A percentile compares a stretch with the other conserved stretches of the same genome.
These are phyloP conservation scores for Pluvianellus socialis DNA, from an alignment of 2,113 vertebrate species.

Conservation along the genomic window DNA sequence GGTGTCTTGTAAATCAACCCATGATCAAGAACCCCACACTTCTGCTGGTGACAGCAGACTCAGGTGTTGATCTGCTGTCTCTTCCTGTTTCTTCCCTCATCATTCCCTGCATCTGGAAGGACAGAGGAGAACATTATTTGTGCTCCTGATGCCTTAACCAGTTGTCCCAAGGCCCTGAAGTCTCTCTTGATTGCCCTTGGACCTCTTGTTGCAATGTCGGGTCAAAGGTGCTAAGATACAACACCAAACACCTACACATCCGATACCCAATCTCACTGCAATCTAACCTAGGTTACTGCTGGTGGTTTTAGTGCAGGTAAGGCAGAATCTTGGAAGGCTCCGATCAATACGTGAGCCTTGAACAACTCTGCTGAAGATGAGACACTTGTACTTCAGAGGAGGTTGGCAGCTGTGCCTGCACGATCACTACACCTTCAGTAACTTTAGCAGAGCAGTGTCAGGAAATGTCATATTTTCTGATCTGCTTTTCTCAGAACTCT, in stretches of 20 bases:
- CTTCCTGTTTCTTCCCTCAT: not conserved
- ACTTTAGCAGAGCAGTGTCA: not conserved
- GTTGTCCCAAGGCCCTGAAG: not conserved
- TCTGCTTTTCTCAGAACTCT: not conserved
- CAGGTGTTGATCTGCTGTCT: not conserved
- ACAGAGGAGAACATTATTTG: not conserved
- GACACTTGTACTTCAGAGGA: not conserved
- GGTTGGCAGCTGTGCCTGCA: not conserved
- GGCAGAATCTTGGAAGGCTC: not conserved
- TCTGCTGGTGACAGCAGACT: not conserved
- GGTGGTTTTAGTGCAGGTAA: not conserved
- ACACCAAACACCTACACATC: not conserved
- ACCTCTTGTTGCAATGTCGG: not conserved
- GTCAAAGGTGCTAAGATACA: not conserved
- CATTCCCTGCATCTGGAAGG: not conserved
- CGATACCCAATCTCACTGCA: not conserved
- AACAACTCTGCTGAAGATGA: not conserved
- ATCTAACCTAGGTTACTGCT: not conserved
- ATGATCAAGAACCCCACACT: not conserved
- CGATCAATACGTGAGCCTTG: accelerated
- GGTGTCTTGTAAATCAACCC: not conserved
- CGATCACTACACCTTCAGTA: not conserved
- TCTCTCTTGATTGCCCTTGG: not conserved
- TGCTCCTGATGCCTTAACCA: not conserved
- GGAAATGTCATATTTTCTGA: not conserved